Evolutionary conservation across 2,888 invertebrate species (phyloP).

Genomic region (Agriopis marginaria): DNA sequence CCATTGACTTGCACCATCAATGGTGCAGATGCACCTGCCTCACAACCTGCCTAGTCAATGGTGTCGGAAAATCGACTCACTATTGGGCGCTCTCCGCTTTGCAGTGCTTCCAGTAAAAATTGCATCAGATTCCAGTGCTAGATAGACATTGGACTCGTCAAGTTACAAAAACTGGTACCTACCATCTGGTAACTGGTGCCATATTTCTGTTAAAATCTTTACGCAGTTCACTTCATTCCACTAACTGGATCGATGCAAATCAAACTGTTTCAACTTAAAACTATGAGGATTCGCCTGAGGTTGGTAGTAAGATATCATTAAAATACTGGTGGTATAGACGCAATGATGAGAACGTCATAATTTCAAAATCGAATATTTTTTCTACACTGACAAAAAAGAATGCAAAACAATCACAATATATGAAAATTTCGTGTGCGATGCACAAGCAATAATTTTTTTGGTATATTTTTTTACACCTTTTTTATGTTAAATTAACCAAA

Average conservation of each 20-base stretch:
- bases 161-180: too few species aligned
- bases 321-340: constrained; percentile 34
- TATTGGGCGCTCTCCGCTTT: too few species aligned
- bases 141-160: too few species aligned
- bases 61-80: too few species aligned
- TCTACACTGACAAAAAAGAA: constrained; percentile 57
- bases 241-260: constrained; percentile 1
- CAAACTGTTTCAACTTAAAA: background rate
- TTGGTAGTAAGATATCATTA: background rate
- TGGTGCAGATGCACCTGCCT: too few species aligned
- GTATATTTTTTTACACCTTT: constrained; percentile 52
- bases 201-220: background rate
- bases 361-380: constrained; percentile 44
- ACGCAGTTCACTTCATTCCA: background rate
- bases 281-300: background rate
- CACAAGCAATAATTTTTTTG: constrained; percentile 54
- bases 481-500: constrained; percentile 60
- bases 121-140: too few species aligned
- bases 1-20: too few species aligned
- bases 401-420: constrained; percentile 49
- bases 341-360: background rate
- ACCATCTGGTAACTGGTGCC: background rate
- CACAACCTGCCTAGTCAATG: too few species aligned
- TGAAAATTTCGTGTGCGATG: constrained; percentile 67
- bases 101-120: too few species aligned